These are phyloP conservation scores for Herpetotheres cachinnans DNA, from an alignment of 2,113 vertebrate genomes.

Conservation along the genomic window DNA sequence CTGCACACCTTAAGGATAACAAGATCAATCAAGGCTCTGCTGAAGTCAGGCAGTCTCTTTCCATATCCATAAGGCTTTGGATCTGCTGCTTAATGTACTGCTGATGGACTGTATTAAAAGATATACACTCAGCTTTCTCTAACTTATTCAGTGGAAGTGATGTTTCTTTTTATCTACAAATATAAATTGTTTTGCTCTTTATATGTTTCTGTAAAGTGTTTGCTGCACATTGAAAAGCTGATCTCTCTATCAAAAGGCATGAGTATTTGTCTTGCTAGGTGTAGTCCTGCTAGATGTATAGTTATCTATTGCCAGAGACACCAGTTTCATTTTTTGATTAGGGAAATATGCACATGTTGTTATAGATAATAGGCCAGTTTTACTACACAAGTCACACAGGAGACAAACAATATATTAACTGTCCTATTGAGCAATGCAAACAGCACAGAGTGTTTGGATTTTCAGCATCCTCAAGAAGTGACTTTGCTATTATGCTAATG, in stretches of 20 bases:
- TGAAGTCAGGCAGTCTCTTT: background rate
- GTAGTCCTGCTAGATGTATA: background rate
- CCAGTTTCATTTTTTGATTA: background rate
- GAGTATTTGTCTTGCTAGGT: background rate
- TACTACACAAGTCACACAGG: background rate
- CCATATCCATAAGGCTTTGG: background rate
- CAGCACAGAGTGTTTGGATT: background rate
- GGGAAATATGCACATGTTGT: background rate
- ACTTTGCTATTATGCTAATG: background rate
- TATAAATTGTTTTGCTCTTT: background rate
- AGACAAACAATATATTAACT: background rate
- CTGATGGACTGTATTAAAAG: background rate
- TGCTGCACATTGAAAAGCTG: background rate
- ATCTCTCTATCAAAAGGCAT: background rate
- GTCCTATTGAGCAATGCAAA: background rate
- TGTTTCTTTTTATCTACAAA: background rate
- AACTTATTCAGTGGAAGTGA: background rate
- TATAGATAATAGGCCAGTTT: background rate
- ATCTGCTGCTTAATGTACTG: background rate
- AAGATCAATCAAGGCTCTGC: background rate
- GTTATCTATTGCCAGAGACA: background rate
- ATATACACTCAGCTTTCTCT: background rate
- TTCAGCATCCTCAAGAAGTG: background rate
- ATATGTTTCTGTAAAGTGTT: background rate
- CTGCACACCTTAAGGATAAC: background rate